Evolutionary conservation across 2,113 vertebrate species (phyloP), one percentile per base, ranked within the genome.

Genomic region (Pitta sordida): DNA sequence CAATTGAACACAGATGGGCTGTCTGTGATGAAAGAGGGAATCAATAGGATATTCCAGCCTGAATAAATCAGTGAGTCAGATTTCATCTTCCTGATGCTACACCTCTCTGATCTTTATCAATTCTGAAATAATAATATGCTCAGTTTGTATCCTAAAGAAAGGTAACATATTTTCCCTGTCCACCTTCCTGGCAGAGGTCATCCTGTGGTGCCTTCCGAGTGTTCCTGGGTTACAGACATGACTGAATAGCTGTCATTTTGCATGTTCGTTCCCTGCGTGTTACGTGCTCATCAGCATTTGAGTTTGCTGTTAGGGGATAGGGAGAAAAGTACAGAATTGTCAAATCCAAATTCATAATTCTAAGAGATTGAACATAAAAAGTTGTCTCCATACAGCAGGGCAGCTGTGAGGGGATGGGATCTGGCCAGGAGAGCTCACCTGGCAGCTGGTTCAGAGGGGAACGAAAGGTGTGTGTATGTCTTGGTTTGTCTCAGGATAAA

Each of bases 1-100:
- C 59, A 18, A 43, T 5, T 37, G 86, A 85, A 80, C 89, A 59
- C 76, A 91, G 82, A 95, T 91, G 91, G 87, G 52, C 88, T 91
- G 80, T 36, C n/a, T 83, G 81, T 52, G 78, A 81, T 92, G 83
- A 96, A 75, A 95, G 83, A 65, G 63, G 67, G 58, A 94, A 96
- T 97, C 88, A 48, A 84, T 83, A 74, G 82, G 81, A 88, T 74
- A 78, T 92, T 94, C 88, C 94, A 94, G 86, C 85, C 90, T 87
- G 43, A 83, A 58, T 58, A 73, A 95, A 77, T 83, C 92, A 83
- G 67, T 44, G 67, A 95, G 94, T 95, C 92, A 89, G 74, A 70
- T 81, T 94, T 95, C 91, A 94, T 95, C 92, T 91, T 78, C 74
- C 81, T 84, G 60, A 13, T 15, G 48, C 64, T 92, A 22, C 62